Base-by-base conservation (phyloP, 2,797 vertebrate genomes). In the Sardinella longiceps region DNA sequence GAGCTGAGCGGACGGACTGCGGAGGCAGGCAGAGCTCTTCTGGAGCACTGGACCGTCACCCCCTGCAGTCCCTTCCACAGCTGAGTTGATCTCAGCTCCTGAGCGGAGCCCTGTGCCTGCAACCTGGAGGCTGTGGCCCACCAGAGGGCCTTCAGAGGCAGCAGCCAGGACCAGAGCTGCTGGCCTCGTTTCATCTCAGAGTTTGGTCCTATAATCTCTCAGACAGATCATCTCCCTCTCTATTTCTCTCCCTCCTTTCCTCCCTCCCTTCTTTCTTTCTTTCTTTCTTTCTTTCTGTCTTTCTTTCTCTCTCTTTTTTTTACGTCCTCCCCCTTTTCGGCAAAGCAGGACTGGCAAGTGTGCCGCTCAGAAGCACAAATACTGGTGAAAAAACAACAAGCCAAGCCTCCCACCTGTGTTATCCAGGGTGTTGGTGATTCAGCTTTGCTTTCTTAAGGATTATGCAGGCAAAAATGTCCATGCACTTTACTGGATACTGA, bases 1-100 rank as follows among this genome's bases (percentile, higher is more conserved):
- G 33, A 37, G 66, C n/a, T n/a, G n/a, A n/a, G n/a, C n/a, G n/a
- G n/a, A n/a, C 30, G 66, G 66, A 74, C 66, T 74, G 66, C 66
- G 37, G 66, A 74, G 33, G 66, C 33, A 74, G 33, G 66, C 33
- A 37, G 66, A 5, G 66, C 6, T 74, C 30, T 74, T 1, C 33
- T 74, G 15, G 30, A 74, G 66, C 66, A 74, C 66, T 37, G 66
- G 66, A 74, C 30, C 15, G 66, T 39, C 66, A 20, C 33, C 4
- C 14, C 4, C 66, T 37, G 66, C 66, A 37, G 66, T 74, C 30
- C 63, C 11, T 3, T 33, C 66, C 0, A 0, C 66, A 5, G 66
- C 11, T 30, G 43, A 5, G 66, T 3, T 30, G 43, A 3, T 43
- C 60, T 30, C 66, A 74, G 66, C 33, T 66, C 30, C 6, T n/a